Evolutionary conservation across 2,113 vertebrate genomes (phyloP), one percentile per base, ranked within the genome.

Genomic region (Oncorhynchus kisutch): DNA sequence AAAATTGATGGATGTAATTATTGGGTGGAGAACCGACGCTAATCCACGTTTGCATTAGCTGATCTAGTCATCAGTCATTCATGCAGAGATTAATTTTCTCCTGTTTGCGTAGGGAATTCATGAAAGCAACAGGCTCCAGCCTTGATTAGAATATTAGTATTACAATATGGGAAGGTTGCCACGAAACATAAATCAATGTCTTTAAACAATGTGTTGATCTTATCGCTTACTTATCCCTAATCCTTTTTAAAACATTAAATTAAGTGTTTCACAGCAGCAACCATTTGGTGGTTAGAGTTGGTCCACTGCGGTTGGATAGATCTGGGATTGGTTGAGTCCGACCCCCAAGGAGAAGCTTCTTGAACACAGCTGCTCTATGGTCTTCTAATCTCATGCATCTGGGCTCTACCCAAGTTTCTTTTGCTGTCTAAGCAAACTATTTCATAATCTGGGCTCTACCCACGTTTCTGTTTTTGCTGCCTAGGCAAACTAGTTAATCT

Each of bases 1-100:
- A 22, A 51, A 80, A 78, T 34, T 76, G 76, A 74, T 31, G 18
- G 34, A 67, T 74, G 54, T 69, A 72, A 77, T 75, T 57, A 57
- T 16, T 69, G 51, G 16, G 31, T 20, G 16, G 67, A 31, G 5
- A 68, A 68, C 5, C 0, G 14, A 62, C 18, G 59, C 71, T 71
- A 71, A n/a, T 39, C 13, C 25, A 57, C 3, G 27, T 75, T 48
- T 62, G n/a, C 59, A 51, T 60, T n/a, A 29, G 1, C 60, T 51
- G 29, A 48, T 3, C 67, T 31, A 83, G 78, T 62, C 76, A 51
- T 79, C 1, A 68, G 51, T 68, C 11, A 5, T 57, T 29, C 6
- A 27, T 1, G 9, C 29, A 45, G 18, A 8, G 69, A 81, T 78
- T 74, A 0, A 59, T 73, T 66, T 45, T 74, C 27, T 51, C 67